phyloP scores from a whole-genome alignment of 2,113 vertebrate species.

The Pteronura brasiliensis region DNA sequence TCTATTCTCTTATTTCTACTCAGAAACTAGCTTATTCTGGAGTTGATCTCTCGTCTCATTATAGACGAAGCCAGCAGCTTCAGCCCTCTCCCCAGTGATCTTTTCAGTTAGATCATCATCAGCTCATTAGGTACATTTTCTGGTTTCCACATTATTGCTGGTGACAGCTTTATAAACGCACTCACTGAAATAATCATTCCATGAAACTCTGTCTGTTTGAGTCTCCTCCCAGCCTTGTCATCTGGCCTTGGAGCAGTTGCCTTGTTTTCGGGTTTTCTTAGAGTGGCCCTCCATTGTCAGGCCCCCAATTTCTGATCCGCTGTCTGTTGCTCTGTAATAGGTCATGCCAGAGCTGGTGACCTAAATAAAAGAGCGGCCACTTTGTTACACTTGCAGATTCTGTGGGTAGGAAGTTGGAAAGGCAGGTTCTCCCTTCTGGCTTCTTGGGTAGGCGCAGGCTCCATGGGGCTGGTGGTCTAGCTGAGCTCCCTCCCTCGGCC shows the following conservation, averaged over 20 bases:
- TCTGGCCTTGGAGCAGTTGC: too few relatives aligned
- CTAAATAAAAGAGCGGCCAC: neutral
- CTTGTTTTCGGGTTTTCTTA: neutral
- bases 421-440: neutral
- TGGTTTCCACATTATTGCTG: neutral
- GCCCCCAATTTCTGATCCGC: neutral
- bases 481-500: too few relatives aligned
- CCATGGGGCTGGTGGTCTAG: fast-evolving
- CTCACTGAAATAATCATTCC: neutral
- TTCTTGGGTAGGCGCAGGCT: neutral
- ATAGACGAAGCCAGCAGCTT: neutral
- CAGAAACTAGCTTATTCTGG: neutral
- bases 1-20: neutral
- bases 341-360: neutral
- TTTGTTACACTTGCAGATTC: neutral
- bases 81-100: neutral
- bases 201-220: neutral
- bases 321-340: neutral
- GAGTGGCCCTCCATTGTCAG: neutral
- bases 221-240: neutral
- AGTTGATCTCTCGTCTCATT: neutral
- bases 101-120: neutral
- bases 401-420: neutral
- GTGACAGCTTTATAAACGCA: neutral
- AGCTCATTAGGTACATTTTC: neutral